Base-by-base conservation (phyloP, 1,140 invertebrate species). In the Pseudomyrmex gracilis region DNA sequence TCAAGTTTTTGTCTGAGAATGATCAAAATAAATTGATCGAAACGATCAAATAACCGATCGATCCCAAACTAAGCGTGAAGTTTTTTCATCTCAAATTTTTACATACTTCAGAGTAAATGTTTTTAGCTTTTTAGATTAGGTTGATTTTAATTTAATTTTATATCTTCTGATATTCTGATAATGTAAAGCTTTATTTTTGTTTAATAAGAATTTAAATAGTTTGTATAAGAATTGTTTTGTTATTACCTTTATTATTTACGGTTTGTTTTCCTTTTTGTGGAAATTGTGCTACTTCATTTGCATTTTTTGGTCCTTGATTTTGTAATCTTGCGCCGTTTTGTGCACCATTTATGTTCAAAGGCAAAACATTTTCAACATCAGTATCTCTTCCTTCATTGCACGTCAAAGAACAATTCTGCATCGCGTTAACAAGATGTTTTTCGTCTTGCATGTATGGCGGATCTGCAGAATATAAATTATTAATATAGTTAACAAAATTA, bases 341-440 rank as follows among this genome's bases (percentile, higher is more conserved):
- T 0, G 24, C 2, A 78, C 1, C 15, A 9, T 58, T 87, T 17
- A 13, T 47, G 8, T 15, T 73, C 43, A 49, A 49, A 22, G 68
- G 13, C 17, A 12, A 51, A 10, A n/a, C 67, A 13, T 73, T 82
- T 9, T 53, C n/a, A 5, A 9, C 24, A 0, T 63, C 45, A 55
- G 60, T 51, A 24, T n/a, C 9, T 20, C 66, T 47, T 49, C 20
- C 24, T 0, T 67, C 85, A 13, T 73, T 51, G 22, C 20, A 82
- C 0, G 49, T 61, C 45, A 88, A 3, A 13, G 55, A 70, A 51
- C 83, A 85, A 55, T 88, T 51, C 24, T 85, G 77, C 47, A 78
- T 61, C 9, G 57, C 70, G 1, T 63, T 66, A 4, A 70, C 55
- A 55, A 83, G 64, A 12, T 49, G 22, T 53, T 83, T 9, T 20